Evolutionary conservation across 2,888 invertebrate species (phyloP).

Genomic region (Augiades crinisus): DNA sequence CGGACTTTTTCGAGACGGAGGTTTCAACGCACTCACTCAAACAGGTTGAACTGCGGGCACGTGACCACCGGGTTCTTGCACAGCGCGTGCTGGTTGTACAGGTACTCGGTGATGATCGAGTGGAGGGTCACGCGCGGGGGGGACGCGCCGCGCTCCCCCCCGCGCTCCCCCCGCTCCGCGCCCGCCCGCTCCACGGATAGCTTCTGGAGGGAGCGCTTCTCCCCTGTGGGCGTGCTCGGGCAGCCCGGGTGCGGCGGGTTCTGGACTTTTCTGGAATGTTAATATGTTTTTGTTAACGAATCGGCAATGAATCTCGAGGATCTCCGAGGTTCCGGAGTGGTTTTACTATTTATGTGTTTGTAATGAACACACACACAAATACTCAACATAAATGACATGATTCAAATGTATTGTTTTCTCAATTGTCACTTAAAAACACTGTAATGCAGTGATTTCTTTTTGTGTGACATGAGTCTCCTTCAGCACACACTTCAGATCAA

Average conservation of each 20-base stretch:
- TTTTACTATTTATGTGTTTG: too few relatives aligned
- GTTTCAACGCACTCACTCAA: conserved; percentile 87
- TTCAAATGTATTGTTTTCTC: too few relatives aligned
- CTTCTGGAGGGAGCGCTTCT: conserved; percentile 79
- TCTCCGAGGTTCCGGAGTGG: too few relatives aligned
- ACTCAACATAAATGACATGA: too few relatives aligned
- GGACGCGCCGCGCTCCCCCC: conserved; percentile 58
- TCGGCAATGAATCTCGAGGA: too few relatives aligned
- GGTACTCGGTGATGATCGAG: conserved; percentile 97
- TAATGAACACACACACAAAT: too few relatives aligned
- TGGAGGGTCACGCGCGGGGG: conserved; percentile 86
- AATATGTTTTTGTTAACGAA: too few relatives aligned
- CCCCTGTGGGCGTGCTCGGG: conserved; percentile 31
- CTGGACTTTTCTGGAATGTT: conserved; percentile 59
- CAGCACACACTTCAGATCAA: too few relatives aligned
- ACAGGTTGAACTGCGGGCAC: conserved; percentile 97
- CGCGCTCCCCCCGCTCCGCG: conserved; percentile 41
- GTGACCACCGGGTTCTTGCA: conserved; percentile 99
- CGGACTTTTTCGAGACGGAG: too few relatives aligned
- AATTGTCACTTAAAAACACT: too few relatives aligned
- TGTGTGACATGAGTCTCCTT: too few relatives aligned
- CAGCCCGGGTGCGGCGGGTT: conserved; percentile 32
- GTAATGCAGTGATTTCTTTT: too few relatives aligned
- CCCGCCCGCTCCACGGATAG: conserved; percentile 52
- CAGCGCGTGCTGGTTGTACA: conserved; percentile 98